Percentiles rank a stretch among this genome's conserved stretches.
phyloP scores from a whole-genome alignment of 1,140 invertebrate genomes.

The Neuroterus valhalla region DNA sequence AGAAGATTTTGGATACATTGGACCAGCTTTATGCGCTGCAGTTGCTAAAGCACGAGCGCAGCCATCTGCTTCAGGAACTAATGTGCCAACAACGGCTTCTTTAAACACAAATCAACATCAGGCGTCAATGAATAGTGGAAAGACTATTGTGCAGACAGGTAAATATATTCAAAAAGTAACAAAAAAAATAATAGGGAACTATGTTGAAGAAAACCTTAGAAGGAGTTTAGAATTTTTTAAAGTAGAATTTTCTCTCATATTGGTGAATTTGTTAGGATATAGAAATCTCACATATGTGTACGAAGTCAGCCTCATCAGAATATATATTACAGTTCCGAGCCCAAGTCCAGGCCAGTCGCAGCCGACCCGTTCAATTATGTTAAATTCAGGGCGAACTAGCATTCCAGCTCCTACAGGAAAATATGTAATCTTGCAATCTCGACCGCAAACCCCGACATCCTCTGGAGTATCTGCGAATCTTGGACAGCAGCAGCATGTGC shows the following conservation, averaged over 20 bases:
- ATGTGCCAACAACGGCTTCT: constrained; percentile 67
- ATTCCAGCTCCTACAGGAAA: constrained; percentile 69
- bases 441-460: constrained; percentile 76
- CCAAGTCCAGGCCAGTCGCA: constrained; percentile 72
- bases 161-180: constrained; percentile 33
- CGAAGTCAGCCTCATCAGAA: constrained; percentile 45
- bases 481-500: constrained; percentile 60
- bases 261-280: constrained; percentile 28
- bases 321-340: constrained; percentile 72
- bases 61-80: constrained; percentile 72
- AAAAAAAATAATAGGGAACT: background rate
- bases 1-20: constrained; percentile 90
- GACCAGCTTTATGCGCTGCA: constrained; percentile 85
- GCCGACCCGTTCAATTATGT: constrained; percentile 72
- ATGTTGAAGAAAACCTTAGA: constrained; percentile 12
- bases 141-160: constrained; percentile 72
- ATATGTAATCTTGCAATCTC: constrained; percentile 82
- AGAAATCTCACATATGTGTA: constrained; percentile 29
- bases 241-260: constrained; percentile 28
- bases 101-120: constrained; percentile 68
- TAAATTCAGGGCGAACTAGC: constrained; percentile 60
- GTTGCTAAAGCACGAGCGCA: constrained; percentile 86
- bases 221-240: constrained; percentile 9
- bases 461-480: constrained; percentile 61
- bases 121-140: constrained; percentile 58